phyloP scores from a whole-genome alignment of 2,888 invertebrate species.

The Chalcosyrphus nemorum region DNA sequence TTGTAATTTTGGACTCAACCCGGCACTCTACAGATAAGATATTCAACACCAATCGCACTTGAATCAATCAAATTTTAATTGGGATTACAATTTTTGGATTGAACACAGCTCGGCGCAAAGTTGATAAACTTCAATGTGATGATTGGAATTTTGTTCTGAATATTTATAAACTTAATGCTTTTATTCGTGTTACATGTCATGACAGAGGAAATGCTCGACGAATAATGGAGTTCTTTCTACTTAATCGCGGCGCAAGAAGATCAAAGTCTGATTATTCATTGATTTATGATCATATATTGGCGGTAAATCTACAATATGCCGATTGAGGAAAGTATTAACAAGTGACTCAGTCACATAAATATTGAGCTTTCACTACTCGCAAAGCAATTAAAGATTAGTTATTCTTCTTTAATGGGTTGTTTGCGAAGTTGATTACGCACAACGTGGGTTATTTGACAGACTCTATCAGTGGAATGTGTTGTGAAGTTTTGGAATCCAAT shows the following conservation, averaged over 20 bases:
- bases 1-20: not conserved
- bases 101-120: not conserved
- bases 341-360: not conserved
- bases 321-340: not conserved
- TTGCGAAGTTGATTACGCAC: not conserved
- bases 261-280: not conserved
- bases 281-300: not conserved
- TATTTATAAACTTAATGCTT: not conserved
- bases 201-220: not conserved
- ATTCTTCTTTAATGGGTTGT: not conserved
- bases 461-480: too few species aligned
- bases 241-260: not conserved
- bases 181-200: not conserved
- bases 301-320: not conserved
- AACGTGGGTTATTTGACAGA: not conserved
- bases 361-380: not conserved
- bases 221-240: not conserved
- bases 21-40: not conserved
- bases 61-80: conserved; percentile 22
- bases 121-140: not conserved
- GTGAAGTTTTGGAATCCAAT: too few species aligned
- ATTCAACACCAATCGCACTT: conserved; percentile 7
- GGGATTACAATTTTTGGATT: not conserved
- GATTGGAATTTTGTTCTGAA: not conserved
- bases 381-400: not conserved